These are phyloP conservation scores for Neogobius melanostomus DNA, from an alignment of 2,113 vertebrate genomes.

Conservation along the genomic window DNA sequence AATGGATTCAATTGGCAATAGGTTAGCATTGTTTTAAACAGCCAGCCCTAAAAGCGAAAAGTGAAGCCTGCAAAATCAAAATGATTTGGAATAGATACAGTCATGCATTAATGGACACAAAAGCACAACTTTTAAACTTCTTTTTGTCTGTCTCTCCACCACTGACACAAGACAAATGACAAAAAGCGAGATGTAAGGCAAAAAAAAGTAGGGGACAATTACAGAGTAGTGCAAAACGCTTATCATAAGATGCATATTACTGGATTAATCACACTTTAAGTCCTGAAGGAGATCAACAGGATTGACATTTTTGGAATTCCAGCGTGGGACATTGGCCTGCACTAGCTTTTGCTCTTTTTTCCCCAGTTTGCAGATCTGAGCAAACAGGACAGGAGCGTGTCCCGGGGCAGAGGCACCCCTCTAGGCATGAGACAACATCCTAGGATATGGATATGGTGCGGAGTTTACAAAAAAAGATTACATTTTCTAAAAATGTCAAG, in stretches of 20 bases:
- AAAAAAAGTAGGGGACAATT: neutral
- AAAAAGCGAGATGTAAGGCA: too few species aligned
- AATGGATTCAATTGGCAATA: too few species aligned
- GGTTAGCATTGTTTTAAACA: too few species aligned
- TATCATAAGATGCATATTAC: conserved; percentile 14
- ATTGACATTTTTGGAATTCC: conserved; percentile 50
- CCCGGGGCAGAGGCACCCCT: conserved; percentile 28
- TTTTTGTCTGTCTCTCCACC: neutral
- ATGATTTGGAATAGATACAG: too few species aligned
- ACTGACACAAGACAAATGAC: conserved; percentile 2
- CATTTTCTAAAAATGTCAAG: too few species aligned
- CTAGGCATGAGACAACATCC: neutral
- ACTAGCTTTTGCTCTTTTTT: conserved; percentile 41
- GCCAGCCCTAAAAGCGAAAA: too few species aligned
- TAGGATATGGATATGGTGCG: neutral
- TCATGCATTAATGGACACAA: too few species aligned
- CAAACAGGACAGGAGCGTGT: conserved; percentile 42
- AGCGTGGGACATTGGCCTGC: conserved; percentile 51
- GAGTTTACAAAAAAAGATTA: neutral
- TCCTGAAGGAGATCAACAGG: conserved; percentile 38
- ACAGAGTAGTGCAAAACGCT: neutral
- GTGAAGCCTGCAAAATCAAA: too few species aligned
- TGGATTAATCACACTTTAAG: conserved; percentile 31
- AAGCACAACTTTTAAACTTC: too few species aligned
- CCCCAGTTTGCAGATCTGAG: conserved; percentile 61